These are phyloP conservation scores for Cheilosia impressa DNA, from an alignment of 2,888 invertebrate species.

Conservation along the genomic window DNA sequence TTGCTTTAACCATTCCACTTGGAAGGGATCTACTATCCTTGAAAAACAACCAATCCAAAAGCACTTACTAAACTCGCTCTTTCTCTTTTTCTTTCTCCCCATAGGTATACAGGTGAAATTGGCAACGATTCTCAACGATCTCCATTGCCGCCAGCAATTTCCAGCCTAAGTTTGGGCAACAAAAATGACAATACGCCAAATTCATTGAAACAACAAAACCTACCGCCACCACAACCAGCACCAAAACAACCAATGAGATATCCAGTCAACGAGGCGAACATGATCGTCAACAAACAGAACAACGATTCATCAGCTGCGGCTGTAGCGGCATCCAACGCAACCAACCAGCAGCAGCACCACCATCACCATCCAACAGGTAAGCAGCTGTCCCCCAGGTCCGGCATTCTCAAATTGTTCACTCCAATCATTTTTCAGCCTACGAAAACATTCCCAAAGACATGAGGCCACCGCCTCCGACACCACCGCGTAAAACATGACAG, in stretches of 20 bases:
- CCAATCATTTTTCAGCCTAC: constrained; percentile 84
- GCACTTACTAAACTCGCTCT: not conserved
- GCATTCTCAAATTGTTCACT: constrained; percentile 83
- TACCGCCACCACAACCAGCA: constrained; percentile 74
- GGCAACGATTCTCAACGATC: constrained; percentile 83
- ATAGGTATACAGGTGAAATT: constrained; percentile 83
- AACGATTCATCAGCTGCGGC: constrained; percentile 68
- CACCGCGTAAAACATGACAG: constrained; percentile 84
- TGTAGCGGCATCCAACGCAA: constrained; percentile 71
- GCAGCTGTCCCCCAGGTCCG: constrained; percentile 80
- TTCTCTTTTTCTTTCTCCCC: not conserved
- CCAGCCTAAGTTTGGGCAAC: constrained; percentile 82
- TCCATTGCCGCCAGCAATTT: constrained; percentile 83
- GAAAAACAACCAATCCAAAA: not conserved
- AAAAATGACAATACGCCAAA: constrained; percentile 78
- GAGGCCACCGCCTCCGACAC: constrained; percentile 82
- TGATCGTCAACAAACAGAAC: constrained; percentile 62
- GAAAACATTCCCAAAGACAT: constrained; percentile 84
- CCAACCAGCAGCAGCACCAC: constrained; percentile 75
- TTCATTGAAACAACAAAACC: constrained; percentile 64
- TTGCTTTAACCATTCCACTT: too few species aligned
- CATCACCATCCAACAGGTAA: constrained; percentile 79
- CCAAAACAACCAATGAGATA: constrained; percentile 74
- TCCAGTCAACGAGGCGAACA: constrained; percentile 62
- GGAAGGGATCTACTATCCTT: too few species aligned